Conservation (phyloP, 2,888 invertebrate species). For the Cataglyphis rosenhaueri region DNA sequence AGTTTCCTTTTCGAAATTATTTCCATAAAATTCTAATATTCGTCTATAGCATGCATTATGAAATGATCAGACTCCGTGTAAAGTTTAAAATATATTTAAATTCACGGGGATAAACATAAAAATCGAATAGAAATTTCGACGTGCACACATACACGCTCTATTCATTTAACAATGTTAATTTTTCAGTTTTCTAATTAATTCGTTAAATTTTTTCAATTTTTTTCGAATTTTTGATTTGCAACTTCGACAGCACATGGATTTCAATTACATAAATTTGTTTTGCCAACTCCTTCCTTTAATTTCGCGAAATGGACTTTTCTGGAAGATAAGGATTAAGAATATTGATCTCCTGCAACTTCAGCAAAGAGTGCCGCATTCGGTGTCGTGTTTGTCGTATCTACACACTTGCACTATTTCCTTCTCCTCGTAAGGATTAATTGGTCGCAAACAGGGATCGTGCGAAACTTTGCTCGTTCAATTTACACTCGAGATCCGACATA, state of each 20-base stretch:
- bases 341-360: constrained; percentile 16
- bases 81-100: background rate
- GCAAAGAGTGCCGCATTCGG: background rate
- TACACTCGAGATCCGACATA: constrained; percentile 54
- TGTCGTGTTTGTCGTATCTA: background rate
- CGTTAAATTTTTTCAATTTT: background rate
- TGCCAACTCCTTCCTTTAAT: constrained; percentile 9
- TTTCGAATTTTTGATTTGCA: background rate
- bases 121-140: background rate
- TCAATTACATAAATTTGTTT: constrained; percentile 9
- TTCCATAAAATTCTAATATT: background rate
- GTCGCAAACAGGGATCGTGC: constrained; percentile 59
- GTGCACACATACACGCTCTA: background rate
- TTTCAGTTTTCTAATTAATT: background rate
- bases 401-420: constrained; percentile 18
- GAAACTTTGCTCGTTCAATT: constrained; percentile 68
- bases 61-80: background rate
- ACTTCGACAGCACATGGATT: background rate
- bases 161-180: background rate
- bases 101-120: background rate
- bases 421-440: constrained; percentile 58
- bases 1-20: constrained; percentile 1
- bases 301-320: constrained; percentile 14
- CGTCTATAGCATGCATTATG: background rate
- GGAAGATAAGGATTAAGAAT: constrained; percentile 5